These are phyloP conservation scores for Enteromius radiatus DNA, from an alignment of 2,797 vertebrate genomes.

Conservation along the genomic window DNA sequence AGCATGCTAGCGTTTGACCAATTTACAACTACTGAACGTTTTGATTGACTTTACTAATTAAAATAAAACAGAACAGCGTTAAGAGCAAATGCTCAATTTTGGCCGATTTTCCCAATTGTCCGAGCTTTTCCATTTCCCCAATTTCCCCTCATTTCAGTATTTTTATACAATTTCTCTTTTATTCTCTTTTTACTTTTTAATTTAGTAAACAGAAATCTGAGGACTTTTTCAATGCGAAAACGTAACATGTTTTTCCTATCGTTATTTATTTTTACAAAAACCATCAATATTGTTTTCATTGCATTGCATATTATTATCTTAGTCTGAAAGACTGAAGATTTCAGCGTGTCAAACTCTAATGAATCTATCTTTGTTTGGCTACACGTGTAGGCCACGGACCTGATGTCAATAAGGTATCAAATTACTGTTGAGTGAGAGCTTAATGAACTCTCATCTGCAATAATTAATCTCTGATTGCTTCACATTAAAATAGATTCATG, in stretches of 20 bases:
- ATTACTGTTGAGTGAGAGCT: slow-evolving; percentile 62
- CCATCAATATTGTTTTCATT: slow-evolving; percentile 17
- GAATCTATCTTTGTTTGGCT: slow-evolving; percentile 58
- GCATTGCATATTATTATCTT: slow-evolving; percentile 12
- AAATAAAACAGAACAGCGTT: not conserved
- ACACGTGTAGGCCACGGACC: slow-evolving; percentile 59
- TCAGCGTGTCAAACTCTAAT: slow-evolving; percentile 45
- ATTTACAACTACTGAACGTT: not conserved
- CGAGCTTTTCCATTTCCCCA: not conserved
- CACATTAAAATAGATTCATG: slow-evolving; percentile 63
- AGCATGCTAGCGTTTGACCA: not conserved
- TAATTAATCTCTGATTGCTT: slow-evolving; percentile 66
- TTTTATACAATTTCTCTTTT: not conserved
- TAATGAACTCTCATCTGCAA: slow-evolving; percentile 67
- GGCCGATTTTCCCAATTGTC: not conserved
- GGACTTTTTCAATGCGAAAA: not conserved
- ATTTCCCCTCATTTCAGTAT: not conserved
- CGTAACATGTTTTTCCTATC: not conserved
- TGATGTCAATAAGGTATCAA: slow-evolving; percentile 64
- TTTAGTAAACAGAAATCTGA: not conserved
- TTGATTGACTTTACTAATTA: not conserved
- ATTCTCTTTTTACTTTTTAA: not conserved
- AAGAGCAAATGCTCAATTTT: not conserved
- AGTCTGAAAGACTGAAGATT: slow-evolving; percentile 30
- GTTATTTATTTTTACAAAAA: not conserved